A percentile compares a stretch with the other conserved stretches of the same genome.
Conservation (phyloP, 2,888 invertebrate genomes). For the Lepidochrysops patricia region DNA sequence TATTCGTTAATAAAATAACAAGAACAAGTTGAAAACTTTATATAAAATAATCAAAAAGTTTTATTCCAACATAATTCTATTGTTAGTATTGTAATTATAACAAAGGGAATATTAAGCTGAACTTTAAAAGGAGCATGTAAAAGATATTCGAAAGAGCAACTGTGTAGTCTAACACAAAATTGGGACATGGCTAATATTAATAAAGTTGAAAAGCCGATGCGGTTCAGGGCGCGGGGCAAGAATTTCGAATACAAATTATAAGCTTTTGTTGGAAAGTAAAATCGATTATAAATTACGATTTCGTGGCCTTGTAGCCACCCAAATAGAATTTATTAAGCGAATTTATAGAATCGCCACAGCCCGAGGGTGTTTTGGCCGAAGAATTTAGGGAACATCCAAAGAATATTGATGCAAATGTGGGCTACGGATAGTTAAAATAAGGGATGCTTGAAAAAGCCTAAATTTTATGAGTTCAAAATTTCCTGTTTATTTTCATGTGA, state of each 20-base stretch:
- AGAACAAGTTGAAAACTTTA: neutral
- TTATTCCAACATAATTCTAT: neutral
- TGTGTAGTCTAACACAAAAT: constrained; percentile 34
- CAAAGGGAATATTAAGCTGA: neutral
- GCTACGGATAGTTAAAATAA: neutral
- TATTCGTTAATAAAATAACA: neutral
- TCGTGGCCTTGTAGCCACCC: constrained; percentile 45
- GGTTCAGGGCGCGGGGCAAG: constrained; percentile 28
- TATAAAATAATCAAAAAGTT: constrained; percentile 9
- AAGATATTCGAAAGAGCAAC: constrained; percentile 9
- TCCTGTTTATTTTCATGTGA: neutral
- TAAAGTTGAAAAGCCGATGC: constrained; percentile 40
- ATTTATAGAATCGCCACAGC: constrained; percentile 41
- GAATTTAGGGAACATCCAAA: constrained; percentile 23
- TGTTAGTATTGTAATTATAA: constrained; percentile 8
- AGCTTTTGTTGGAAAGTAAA: constrained; percentile 51
- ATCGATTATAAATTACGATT: constrained; percentile 56
- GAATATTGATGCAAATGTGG: constrained; percentile 18
- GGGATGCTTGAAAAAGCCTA: neutral
- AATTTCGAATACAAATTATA: constrained; percentile 49
- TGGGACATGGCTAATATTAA: constrained; percentile 35
- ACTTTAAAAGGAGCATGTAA: constrained; percentile 6
- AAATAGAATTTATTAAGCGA: constrained; percentile 50
- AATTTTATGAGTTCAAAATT: neutral
- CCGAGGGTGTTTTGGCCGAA: constrained; percentile 24